Evolutionary conservation across 2,888 invertebrate species (phyloP).

Genomic region (Aphrophora alni): DNA sequence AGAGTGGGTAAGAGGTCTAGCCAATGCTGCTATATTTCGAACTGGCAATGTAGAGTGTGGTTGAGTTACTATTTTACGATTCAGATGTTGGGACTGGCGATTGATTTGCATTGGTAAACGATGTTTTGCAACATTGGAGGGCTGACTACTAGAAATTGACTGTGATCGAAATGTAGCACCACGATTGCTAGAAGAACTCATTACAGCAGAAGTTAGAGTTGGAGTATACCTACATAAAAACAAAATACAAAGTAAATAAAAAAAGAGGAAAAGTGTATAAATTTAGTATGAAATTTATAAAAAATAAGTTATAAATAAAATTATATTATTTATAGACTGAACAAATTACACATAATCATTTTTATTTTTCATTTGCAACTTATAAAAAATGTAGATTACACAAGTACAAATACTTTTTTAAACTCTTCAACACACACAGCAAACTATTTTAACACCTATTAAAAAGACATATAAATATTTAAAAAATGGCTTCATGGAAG

Average conservation of each 20-base stretch:
- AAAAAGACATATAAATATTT: too few relatives aligned
- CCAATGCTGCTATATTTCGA: slow-evolving; percentile 47
- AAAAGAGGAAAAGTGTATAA: too few relatives aligned
- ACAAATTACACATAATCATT: too few relatives aligned
- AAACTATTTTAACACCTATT: too few relatives aligned
- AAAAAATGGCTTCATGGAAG: too few relatives aligned
- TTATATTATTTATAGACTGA: too few relatives aligned
- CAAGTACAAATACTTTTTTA: too few relatives aligned
- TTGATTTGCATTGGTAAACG: slow-evolving; percentile 40
- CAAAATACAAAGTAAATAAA: not conserved
- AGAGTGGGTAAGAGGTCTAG: slow-evolving; percentile 40
- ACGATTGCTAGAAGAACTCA: slow-evolving; percentile 12
- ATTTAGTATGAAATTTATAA: too few relatives aligned
- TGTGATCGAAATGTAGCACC: slow-evolving; percentile 3
- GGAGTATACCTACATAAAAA: slow-evolving; percentile 34
- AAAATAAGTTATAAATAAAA: too few relatives aligned
- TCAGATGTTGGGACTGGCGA: slow-evolving; percentile 32
- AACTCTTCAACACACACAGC: too few relatives aligned
- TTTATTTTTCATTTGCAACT: too few relatives aligned
- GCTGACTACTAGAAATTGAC: slow-evolving; percentile 16
- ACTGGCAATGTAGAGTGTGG: slow-evolving; percentile 41
- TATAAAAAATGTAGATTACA: too few relatives aligned
- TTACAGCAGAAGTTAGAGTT: slow-evolving; percentile 24
- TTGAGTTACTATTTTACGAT: slow-evolving; percentile 13
- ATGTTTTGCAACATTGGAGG: slow-evolving; percentile 34